These are phyloP conservation scores for Hippocampus abdominalis DNA, from an alignment of 2,113 vertebrate genomes.

Conservation along the genomic window DNA sequence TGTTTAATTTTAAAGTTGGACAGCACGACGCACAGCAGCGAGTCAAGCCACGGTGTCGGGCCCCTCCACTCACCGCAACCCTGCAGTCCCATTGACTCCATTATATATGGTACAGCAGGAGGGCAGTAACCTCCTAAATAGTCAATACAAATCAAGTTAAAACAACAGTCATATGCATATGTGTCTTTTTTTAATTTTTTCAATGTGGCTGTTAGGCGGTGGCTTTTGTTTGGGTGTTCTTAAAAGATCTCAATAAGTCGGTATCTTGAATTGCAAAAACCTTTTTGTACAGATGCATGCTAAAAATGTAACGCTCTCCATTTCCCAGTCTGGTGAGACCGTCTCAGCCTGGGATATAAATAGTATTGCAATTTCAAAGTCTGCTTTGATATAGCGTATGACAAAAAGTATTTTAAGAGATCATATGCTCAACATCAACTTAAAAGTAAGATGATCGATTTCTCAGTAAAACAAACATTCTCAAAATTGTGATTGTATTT, in stretches of 20 bases:
- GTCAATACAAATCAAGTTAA: slow-evolving; percentile 80
- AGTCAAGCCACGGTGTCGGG: slow-evolving; percentile 65
- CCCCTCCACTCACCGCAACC: slow-evolving; percentile 79
- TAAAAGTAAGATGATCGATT: not conserved
- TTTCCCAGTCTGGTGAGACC: slow-evolving; percentile 14
- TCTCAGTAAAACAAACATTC: not conserved
- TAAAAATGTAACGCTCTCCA: slow-evolving; percentile 15
- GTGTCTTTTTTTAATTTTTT: slow-evolving; percentile 1
- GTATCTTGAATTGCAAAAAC: slow-evolving; percentile 5
- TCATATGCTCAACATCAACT: not conserved
- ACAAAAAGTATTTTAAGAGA: not conserved
- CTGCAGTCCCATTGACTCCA: slow-evolving; percentile 80
- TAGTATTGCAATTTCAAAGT: slow-evolving; percentile 13
- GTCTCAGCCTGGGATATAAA: slow-evolving; percentile 10
- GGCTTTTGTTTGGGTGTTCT: slow-evolving; percentile 9
- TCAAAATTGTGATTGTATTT: not conserved
- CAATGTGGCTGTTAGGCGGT: slow-evolving; percentile 39
- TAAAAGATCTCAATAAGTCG: not conserved
- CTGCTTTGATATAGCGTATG: slow-evolving; percentile 9
- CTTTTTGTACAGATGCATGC: slow-evolving; percentile 7
- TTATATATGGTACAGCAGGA: slow-evolving; percentile 80
- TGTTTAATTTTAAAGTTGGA: slow-evolving; percentile 45
- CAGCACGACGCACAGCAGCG: slow-evolving; percentile 65
- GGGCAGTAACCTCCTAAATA: slow-evolving; percentile 81
- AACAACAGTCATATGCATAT: slow-evolving; percentile 57